Evolutionary conservation across 2,888 invertebrate species (phyloP).

Genomic region (Rutpela maculata): DNA sequence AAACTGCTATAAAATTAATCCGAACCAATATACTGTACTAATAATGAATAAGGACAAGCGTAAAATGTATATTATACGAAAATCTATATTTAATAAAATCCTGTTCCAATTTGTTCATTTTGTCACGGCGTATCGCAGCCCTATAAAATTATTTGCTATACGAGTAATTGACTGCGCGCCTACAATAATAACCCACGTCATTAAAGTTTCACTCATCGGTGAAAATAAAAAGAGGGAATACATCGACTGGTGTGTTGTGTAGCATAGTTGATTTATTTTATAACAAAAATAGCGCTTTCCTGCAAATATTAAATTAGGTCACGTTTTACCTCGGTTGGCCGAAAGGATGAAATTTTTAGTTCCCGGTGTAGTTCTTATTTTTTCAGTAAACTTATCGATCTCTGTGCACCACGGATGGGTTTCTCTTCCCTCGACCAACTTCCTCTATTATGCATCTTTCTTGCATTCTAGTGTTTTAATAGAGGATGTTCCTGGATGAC

Average conservation of each 20-base stretch:
- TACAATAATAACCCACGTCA: constrained; percentile 2
- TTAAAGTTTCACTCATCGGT: constrained; percentile 20
- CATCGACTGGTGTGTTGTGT: neutral
- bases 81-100: neutral
- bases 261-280: neutral
- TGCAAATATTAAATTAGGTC: constrained; percentile 1
- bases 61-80: neutral
- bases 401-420: neutral
- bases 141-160: neutral
- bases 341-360: constrained; percentile 3
- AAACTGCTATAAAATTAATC: too few species aligned
- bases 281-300: constrained; percentile 4
- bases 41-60: too few species aligned
- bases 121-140: neutral
- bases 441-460: neutral
- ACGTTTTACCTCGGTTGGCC: constrained; percentile 3
- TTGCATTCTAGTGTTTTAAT: neutral
- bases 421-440: neutral
- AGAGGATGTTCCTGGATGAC: neutral
- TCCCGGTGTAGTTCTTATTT: neutral
- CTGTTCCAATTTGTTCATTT: neutral
- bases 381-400: constrained; percentile 3
- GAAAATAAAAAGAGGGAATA: constrained; percentile 1
- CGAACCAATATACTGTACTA: too few species aligned
- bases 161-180: neutral